Evolutionary conservation across 2,797 vertebrate species (phyloP), one percentile per base, ranked within the genome.

Genomic region (Podargus strigoides): DNA sequence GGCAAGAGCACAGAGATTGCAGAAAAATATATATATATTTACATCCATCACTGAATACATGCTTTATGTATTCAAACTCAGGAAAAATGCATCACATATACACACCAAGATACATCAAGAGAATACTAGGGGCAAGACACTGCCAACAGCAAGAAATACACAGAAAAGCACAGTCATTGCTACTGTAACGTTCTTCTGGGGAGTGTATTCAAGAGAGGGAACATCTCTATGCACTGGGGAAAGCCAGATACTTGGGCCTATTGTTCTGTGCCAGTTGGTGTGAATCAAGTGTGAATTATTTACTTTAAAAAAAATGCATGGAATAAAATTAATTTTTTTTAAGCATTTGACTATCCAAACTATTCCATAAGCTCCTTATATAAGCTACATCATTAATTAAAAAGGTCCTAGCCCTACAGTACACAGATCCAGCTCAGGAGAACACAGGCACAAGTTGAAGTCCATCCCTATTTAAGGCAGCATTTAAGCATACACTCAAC

Each of bases 11-110:
- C 87, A 90, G 88, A 86, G 77, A 86, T n/a, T 83, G 86, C 80
- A 94, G 91, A 83, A 97, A 95, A 94, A 95, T 37, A 96, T 50
- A 87, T 73, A 93, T 95, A 81, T 96, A 96, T 96, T 96, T 97
- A 96, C 95, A 96, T 93, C 91, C 64, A 50, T 90, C 93, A 87
- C 34, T 72, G 94, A 97, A 96, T 88, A 95, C 77, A 69, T 18
- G 26, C 47, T 77, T 70, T 72, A 89, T 55, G 93, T 96, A 96
- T 94, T 95, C 95, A 87, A 81, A 89, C 93, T 89, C 81, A 70
- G 50, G 83, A 68, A 95, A 89, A 94, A 97, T 75, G 94, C 56
- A 96, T 94, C 93, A 96, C 94, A 94, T 77, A 87, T 69, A 96
- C 85, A 95, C 93, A 95, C 70, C 81, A 94, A 94, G 64, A 83